Evolutionary conservation across 2,113 vertebrate genomes (phyloP).

Genomic region (Microtus pennsylvanicus): DNA sequence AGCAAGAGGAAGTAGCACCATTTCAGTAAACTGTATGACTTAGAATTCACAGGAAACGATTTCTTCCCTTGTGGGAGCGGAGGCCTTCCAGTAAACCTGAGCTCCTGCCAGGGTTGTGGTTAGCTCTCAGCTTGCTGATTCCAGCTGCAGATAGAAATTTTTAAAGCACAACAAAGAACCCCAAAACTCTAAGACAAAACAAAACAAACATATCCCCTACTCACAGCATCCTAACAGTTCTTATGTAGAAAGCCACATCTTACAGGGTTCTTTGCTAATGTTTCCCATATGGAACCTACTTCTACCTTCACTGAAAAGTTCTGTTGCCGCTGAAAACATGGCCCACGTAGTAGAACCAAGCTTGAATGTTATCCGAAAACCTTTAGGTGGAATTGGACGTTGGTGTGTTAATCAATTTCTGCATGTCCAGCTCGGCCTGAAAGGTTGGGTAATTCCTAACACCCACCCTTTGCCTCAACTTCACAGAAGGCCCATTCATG

Average conservation of each 20-base stretch:
- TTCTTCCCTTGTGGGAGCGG: conserved; percentile 71
- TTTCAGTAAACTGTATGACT: conserved; percentile 64
- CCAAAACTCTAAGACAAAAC: not conserved
- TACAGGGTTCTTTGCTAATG: not conserved
- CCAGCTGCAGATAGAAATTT: conserved; percentile 50
- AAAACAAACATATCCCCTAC: not conserved
- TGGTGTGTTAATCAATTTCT: conserved; percentile 72
- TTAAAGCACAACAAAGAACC: not conserved
- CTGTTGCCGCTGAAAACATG: not conserved
- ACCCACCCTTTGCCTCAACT: conserved; percentile 51
- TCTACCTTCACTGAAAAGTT: conserved; percentile 8
- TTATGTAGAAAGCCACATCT: conserved; percentile 18
- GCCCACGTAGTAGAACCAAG: not conserved
- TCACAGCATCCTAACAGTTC: not conserved
- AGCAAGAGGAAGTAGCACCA: conserved; percentile 63
- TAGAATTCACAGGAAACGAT: conserved; percentile 77
- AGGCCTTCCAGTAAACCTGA: conserved; percentile 66
- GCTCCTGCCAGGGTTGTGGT: conserved; percentile 30
- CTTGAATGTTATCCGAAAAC: not conserved
- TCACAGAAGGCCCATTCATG: conserved; percentile 76
- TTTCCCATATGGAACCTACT: not conserved
- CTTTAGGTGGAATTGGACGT: conserved; percentile 4
- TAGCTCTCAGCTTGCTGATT: conserved; percentile 17
- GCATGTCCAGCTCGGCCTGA: conserved; percentile 54
- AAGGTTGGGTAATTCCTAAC: conserved; percentile 61